Evolutionary conservation across 2,888 invertebrate species (phyloP).

Genomic region (Vanessa cardui): DNA sequence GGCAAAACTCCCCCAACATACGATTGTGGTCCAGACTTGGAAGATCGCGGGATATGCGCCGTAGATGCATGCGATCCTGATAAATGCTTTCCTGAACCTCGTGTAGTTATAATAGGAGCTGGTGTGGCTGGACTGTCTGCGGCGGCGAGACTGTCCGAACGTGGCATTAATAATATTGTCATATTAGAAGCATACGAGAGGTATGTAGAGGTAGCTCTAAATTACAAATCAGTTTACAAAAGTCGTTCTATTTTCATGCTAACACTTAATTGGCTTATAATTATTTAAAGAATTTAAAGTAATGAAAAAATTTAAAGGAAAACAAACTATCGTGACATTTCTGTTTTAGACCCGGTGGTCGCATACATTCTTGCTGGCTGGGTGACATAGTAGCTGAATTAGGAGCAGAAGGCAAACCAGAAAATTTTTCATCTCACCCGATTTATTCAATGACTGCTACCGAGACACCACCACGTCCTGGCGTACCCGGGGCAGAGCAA

Average conservation of each 20-base stretch:
- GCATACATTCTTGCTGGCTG: conserved; percentile 89
- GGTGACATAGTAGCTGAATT: conserved; percentile 90
- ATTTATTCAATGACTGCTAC: conserved; percentile 85
- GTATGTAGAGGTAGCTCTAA: conserved; percentile 53
- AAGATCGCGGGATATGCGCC: conserved; percentile 64
- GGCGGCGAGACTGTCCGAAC: conserved; percentile 86
- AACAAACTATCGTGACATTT: neutral
- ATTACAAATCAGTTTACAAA: neutral
- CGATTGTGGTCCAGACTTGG: conserved; percentile 62
- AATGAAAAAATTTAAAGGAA: neutral
- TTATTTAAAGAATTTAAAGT: neutral
- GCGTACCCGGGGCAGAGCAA: conserved; percentile 76
- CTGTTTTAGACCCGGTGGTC: conserved; percentile 86
- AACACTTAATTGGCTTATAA: neutral
- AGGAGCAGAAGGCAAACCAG: conserved; percentile 87
- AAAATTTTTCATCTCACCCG: conserved; percentile 74
- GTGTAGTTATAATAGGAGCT: conserved; percentile 89
- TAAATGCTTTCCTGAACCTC: conserved; percentile 78
- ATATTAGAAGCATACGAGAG: conserved; percentile 90
- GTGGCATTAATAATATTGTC: conserved; percentile 87
- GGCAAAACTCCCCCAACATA: conserved; percentile 49
- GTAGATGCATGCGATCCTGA: conserved; percentile 61
- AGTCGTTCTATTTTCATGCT: too few species aligned
- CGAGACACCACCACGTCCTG: conserved; percentile 84
- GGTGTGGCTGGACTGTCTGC: conserved; percentile 92